Evolutionary conservation across 1,140 invertebrate species (phyloP), one percentile per base, ranked within the genome.

Genomic region (Globodera rostochiensis): DNA sequence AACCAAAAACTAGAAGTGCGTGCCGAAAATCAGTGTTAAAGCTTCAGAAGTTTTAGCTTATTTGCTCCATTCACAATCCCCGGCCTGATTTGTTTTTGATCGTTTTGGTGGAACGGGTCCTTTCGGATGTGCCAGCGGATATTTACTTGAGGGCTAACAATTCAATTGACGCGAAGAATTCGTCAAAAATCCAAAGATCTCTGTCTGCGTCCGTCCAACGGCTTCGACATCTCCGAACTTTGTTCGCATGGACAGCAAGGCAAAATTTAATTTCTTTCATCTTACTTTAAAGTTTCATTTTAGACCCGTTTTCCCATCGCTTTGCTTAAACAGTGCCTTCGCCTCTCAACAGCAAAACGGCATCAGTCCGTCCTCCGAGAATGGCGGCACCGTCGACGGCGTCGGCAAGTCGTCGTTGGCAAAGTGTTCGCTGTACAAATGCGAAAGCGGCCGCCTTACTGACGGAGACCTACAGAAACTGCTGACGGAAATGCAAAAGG

Each of bases 381-480:
- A 19, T 64, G 13, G 46, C 15, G 49, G 84, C 15, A 13, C 13
- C 21, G 21, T 49, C 46, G 6, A 81, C 45, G 69, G 25, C 84
- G 57, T 11, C 57, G 6, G 5, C 15, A 64, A 64, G 15, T 79
- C 50, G 1, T 53, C 25, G 4, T 77, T n/a, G 25, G 36, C 73
- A 67, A 60, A 36, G 25, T 69, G 86, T 74, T 77, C 74, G 73
- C 25, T 85, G 15, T 85, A 84, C 71, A 79, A 73, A 80, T 77
- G 74, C 53, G 84, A 85, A 13, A 79, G 84, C 9, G 84, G 84
- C 9, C 82, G 77, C 6, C 67, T 85, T 8, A 87, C 82, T 13
- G 84, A 85, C 69, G 45, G 15, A 9, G 84, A 85, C 75, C 46
- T 85, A 8, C 83, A 87, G 53, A 87, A 85, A 71, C 60, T 64